Percentiles rank a stretch among this genome's conserved stretches.
Conservation (phyloP, 1,140 invertebrate genomes). For the Drosophila suzukii region DNA sequence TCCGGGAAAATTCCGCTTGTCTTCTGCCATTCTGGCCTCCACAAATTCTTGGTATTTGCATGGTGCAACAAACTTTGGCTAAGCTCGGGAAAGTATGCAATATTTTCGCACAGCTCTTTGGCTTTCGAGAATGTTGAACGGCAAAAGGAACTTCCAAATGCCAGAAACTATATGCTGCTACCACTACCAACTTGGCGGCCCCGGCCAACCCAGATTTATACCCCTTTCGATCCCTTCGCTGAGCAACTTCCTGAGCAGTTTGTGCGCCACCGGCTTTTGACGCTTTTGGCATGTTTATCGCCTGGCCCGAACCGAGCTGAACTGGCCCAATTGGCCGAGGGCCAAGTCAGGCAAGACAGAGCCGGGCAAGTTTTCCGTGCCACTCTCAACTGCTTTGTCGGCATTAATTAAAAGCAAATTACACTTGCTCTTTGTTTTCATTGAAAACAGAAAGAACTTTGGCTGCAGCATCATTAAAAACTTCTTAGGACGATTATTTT, state of each 20-base stretch:
- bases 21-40: neutral
- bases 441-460: constrained; percentile 47
- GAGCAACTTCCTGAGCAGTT: constrained; percentile 43
- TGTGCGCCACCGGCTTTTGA: constrained; percentile 39
- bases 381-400: constrained; percentile 33
- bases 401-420: constrained; percentile 80
- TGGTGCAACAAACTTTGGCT: constrained; percentile 36
- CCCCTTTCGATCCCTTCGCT: constrained; percentile 17
- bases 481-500: constrained; percentile 53
- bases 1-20: constrained; percentile 13
- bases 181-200: constrained; percentile 9
- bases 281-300: constrained; percentile 55
- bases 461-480: constrained; percentile 77
- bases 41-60: constrained; percentile 27
- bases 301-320: constrained; percentile 29
- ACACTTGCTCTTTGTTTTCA: constrained; percentile 45
- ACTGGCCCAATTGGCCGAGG: constrained; percentile 46
- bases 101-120: constrained; percentile 43
- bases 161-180: constrained; percentile 14
- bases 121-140: constrained; percentile 29
- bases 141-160: constrained; percentile 30
- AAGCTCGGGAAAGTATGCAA: constrained; percentile 35
- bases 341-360: constrained; percentile 20
- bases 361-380: constrained; percentile 16
- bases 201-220: constrained; percentile 18